Conservation (phyloP, 2,888 invertebrate genomes). For the Cosmia pyralina region DNA sequence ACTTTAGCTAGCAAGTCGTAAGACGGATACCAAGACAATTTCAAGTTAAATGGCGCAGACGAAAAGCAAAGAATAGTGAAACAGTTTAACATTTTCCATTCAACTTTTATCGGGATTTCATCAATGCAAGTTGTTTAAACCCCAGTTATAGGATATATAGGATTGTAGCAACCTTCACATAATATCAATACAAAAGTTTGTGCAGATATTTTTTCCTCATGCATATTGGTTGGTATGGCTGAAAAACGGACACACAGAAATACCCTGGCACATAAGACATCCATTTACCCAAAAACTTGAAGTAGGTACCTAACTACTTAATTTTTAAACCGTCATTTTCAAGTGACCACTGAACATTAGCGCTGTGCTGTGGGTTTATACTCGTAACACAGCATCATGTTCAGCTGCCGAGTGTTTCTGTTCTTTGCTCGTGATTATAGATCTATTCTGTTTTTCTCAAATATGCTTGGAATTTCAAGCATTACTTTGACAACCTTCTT, state of each 20-base stretch:
- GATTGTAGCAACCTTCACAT: background rate
- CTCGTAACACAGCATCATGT: too few relatives aligned
- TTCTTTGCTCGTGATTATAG: too few relatives aligned
- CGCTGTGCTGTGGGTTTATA: too few relatives aligned
- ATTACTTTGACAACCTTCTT: too few relatives aligned
- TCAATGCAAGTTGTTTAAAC: background rate
- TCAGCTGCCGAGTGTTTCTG: too few relatives aligned
- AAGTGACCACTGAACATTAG: too few relatives aligned
- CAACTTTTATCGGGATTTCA: background rate
- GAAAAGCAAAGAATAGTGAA: background rate
- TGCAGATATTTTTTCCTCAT: background rate
- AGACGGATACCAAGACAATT: background rate
- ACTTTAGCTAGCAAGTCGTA: background rate
- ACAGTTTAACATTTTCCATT: conserved; percentile 26
- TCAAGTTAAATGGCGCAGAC: background rate
- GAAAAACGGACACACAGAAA: too few relatives aligned
- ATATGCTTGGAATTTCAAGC: too few relatives aligned
- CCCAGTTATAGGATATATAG: background rate
- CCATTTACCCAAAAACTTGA: background rate
- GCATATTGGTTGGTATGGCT: too few relatives aligned
- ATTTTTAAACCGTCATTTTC: too few relatives aligned
- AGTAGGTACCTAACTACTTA: background rate
- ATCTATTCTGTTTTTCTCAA: too few relatives aligned
- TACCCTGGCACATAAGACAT: background rate
- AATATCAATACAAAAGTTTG: too few relatives aligned